A percentile compares a stretch with the other conserved stretches of the same genome.
Conservation (phyloP, 2,113 vertebrate species). For the Sorex fumeus region DNA sequence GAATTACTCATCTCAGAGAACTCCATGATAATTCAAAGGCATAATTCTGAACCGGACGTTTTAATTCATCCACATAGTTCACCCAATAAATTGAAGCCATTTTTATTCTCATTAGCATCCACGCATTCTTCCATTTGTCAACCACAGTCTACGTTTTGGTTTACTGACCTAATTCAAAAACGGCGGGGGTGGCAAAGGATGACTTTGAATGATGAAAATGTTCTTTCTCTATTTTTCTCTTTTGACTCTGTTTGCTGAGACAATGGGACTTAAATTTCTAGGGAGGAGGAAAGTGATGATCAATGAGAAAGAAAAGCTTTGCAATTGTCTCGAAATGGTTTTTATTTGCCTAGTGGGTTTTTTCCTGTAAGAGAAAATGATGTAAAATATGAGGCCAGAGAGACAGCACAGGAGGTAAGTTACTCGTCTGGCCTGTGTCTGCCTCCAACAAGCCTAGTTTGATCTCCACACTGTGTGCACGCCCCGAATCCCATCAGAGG, state of each 20-base stretch:
- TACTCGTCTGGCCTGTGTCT: too few relatives aligned
- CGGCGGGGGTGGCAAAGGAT: neutral
- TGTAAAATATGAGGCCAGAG: too few relatives aligned
- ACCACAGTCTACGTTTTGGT: neutral
- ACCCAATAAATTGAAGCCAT: neutral
- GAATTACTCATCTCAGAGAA: neutral
- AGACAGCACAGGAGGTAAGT: too few relatives aligned
- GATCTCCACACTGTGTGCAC: too few relatives aligned
- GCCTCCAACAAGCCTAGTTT: too few relatives aligned
- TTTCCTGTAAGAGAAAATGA: neutral
- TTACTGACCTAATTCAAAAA: neutral
- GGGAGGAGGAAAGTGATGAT: slow-evolving; percentile 49
- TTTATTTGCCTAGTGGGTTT: neutral
- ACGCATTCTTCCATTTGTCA: neutral
- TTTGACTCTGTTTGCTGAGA: slow-evolving; percentile 45
- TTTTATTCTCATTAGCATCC: slow-evolving; percentile 2
- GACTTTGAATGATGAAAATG: neutral
- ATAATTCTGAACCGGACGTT: neutral
- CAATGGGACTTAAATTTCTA: slow-evolving; percentile 62
- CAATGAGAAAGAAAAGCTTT: slow-evolving; percentile 54
- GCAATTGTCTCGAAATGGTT: slow-evolving; percentile 69
- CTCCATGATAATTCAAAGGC: neutral
- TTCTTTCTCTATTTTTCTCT: slow-evolving; percentile 16
- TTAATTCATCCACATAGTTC: neutral
- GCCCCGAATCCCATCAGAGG: too few relatives aligned